phyloP scores from a whole-genome alignment of 2,888 invertebrate genomes.

The Papilio elwesi region DNA sequence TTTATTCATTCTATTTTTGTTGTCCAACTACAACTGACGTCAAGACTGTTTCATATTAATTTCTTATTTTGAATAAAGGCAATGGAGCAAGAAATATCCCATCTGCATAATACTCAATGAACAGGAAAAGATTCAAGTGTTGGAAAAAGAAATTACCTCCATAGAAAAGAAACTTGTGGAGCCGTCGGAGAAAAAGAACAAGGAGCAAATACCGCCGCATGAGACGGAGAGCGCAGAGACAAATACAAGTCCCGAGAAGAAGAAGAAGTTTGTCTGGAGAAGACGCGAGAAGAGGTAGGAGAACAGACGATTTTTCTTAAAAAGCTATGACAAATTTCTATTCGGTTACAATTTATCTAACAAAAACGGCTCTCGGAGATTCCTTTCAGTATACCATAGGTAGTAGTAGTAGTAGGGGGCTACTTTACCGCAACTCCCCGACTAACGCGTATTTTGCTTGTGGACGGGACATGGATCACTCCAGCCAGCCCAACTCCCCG shows the following conservation, averaged over 20 bases:
- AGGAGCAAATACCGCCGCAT: conserved; percentile 53
- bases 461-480: no score
- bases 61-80: conserved; percentile 68
- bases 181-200: conserved; percentile 62
- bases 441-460: no score
- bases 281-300: conserved; percentile 71
- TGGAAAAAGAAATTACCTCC: conserved; percentile 68
- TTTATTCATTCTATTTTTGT: background rate
- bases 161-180: conserved; percentile 65
- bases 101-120: conserved; percentile 89
- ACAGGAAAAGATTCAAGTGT: conserved; percentile 75
- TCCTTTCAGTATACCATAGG: no score
- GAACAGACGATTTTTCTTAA: conserved; percentile 12
- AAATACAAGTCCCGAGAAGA: conserved; percentile 77
- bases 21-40: conserved; percentile 3
- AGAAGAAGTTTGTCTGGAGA: conserved; percentile 76
- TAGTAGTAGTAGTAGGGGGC: no score
- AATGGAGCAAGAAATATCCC: conserved; percentile 97
- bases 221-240: conserved; percentile 78
- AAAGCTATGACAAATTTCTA: background rate
- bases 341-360: conserved; percentile 5
- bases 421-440: no score
- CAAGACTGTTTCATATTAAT: conserved; percentile 37
- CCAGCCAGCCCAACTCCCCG: no score
- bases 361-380: background rate